A percentile compares a stretch with the other conserved stretches of the same genome.
Conservation (phyloP, 2,113 vertebrate species). For the Sander vitreus region DNA sequence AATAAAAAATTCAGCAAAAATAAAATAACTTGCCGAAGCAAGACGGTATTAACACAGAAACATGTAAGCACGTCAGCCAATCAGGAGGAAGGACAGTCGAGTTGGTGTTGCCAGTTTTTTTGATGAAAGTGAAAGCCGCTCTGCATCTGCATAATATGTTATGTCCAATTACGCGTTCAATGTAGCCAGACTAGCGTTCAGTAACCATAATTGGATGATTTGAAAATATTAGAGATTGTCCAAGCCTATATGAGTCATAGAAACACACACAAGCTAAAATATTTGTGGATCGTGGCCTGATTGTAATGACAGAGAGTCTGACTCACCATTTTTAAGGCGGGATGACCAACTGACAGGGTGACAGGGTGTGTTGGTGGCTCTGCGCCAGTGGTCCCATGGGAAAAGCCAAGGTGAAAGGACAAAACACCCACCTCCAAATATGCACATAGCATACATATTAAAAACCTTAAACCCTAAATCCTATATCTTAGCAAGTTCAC, state of each 20-base stretch:
- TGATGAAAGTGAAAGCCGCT: too few relatives aligned
- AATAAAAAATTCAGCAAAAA: too few relatives aligned
- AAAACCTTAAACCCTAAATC: constrained; percentile 18
- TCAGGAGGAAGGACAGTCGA: too few relatives aligned
- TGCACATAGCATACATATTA: constrained; percentile 49
- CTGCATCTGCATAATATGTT: too few relatives aligned
- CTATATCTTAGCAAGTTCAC: constrained; percentile 7
- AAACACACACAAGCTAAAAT: constrained; percentile 10
- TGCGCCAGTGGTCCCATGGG: constrained; percentile 55
- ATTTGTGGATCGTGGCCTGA: constrained; percentile 15
- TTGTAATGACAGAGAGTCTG: constrained; percentile 53
- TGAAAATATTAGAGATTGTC: too few relatives aligned
- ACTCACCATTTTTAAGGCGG: constrained; percentile 70
- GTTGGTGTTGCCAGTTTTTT: too few relatives aligned
- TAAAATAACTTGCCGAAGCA: too few relatives aligned
- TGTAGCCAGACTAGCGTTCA: too few relatives aligned
- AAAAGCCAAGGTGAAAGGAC: constrained; percentile 75
- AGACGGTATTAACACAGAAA: too few relatives aligned
- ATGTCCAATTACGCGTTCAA: too few relatives aligned
- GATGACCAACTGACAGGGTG: constrained; percentile 58
- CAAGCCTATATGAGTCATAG: background rate
- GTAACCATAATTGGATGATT: too few relatives aligned
- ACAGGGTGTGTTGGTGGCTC: constrained; percentile 63
- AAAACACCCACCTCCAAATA: constrained; percentile 37
- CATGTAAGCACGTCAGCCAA: too few relatives aligned